Evolutionary conservation across 1,140 invertebrate genomes (phyloP).

Genomic region (Cecropterus lyciades): DNA sequence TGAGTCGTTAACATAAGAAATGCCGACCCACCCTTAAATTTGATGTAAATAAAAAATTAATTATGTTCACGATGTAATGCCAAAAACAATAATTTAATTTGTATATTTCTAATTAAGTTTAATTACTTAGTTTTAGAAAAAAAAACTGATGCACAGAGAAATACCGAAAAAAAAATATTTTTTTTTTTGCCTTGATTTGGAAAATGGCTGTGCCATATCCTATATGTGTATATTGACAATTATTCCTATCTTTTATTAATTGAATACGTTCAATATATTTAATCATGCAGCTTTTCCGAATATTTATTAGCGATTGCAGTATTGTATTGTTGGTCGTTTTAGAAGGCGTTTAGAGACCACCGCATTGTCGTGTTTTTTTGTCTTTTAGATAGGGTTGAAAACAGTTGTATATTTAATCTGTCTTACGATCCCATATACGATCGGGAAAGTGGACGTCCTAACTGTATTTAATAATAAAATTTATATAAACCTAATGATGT

Average conservation of each 20-base stretch:
- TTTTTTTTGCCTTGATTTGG: slow-evolving; percentile 31
- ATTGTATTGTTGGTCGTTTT: not conserved
- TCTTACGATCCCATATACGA: no score
- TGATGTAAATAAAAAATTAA: slow-evolving; percentile 1
- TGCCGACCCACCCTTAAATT: slow-evolving; percentile 1
- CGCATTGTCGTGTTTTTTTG: no score
- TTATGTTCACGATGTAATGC: slow-evolving; percentile 44
- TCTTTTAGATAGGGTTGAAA: no score
- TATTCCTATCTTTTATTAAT: slow-evolving; percentile 24
- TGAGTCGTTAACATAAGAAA: not conserved
- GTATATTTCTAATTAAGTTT: slow-evolving; percentile 51
- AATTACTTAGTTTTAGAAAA: slow-evolving; percentile 38
- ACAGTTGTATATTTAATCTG: no score
- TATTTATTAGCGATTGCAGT: not conserved
- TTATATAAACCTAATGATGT: no score
- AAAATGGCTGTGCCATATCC: slow-evolving; percentile 22
- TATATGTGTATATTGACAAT: slow-evolving; percentile 34
- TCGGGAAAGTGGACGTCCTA: no score
- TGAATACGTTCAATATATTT: not conserved
- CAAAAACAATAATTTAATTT: slow-evolving; percentile 49
- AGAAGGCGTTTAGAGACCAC: no score
- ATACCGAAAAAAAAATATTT: no score
- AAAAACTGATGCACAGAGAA: slow-evolving; percentile 60
- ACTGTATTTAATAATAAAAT: no score
- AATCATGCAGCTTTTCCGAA: not conserved